Evolutionary conservation across 2,113 vertebrate genomes (phyloP).

Genomic region (Puntigrus tetrazona): DNA sequence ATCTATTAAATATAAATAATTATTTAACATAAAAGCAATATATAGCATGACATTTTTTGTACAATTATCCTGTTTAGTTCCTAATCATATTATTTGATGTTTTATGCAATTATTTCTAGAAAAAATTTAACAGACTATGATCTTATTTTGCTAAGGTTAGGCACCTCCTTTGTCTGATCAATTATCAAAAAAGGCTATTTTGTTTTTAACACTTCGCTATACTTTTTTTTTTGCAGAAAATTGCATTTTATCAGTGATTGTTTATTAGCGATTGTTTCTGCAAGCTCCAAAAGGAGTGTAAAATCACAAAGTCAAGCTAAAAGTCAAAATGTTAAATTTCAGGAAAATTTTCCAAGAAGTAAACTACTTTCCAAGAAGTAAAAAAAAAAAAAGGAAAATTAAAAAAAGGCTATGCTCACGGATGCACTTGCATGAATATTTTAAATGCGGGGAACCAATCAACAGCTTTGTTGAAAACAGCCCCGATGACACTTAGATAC

Average conservation of each 20-base stretch:
- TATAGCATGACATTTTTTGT: too few relatives aligned
- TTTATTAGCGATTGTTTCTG: not conserved
- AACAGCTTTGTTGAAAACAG: constrained; percentile 51
- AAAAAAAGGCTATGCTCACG: too few relatives aligned
- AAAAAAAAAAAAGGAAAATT: too few relatives aligned
- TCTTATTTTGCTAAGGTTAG: not conserved
- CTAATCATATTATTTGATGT: too few relatives aligned
- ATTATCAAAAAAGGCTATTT: not conserved
- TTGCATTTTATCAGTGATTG: not conserved
- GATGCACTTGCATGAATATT: not conserved
- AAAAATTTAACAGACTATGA: not conserved
- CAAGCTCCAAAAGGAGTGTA: not conserved
- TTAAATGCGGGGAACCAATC: constrained; percentile 5
- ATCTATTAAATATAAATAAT: not conserved
- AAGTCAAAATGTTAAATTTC: too few relatives aligned
- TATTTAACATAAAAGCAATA: not conserved
- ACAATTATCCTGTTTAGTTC: too few relatives aligned
- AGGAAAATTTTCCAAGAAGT: too few relatives aligned
- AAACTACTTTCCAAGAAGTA: too few relatives aligned
- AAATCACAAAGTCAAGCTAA: too few relatives aligned
- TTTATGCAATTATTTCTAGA: not conserved
- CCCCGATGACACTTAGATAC: constrained; percentile 55
- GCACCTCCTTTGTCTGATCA: not conserved
- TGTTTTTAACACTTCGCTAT: too few relatives aligned
- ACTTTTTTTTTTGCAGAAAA: not conserved